phyloP scores from a whole-genome alignment of 2,888 invertebrate species.

The Holacanthella duospinosa region DNA sequence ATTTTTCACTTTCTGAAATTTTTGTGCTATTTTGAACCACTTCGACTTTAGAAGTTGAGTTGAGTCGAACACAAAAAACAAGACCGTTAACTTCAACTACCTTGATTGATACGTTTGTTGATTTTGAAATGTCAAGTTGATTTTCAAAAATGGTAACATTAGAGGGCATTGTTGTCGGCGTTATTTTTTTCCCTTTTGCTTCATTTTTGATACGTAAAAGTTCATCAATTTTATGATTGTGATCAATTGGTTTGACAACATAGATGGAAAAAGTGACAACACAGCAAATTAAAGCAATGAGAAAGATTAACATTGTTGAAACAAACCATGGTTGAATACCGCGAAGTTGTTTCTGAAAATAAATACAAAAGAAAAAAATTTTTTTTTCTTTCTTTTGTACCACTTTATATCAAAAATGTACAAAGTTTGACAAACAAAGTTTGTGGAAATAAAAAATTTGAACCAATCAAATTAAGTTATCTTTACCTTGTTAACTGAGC shows the following conservation, averaged over 20 bases:
- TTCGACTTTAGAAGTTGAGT: neutral
- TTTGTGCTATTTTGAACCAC: neutral
- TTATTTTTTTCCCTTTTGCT: neutral
- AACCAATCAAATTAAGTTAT: neutral
- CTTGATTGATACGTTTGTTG: neutral
- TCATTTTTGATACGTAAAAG: neutral
- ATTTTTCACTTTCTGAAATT: neutral
- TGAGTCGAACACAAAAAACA: neutral
- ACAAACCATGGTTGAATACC: slow-evolving; percentile 10
- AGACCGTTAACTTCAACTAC: neutral
- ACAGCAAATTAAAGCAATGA: slow-evolving; percentile 3
- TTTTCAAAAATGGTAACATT: neutral
- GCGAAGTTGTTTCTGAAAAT: neutral
- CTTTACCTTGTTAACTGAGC: slow-evolving; percentile 1
- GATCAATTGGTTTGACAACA: slow-evolving; percentile 6
- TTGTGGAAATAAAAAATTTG: neutral
- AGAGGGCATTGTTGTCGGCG: neutral
- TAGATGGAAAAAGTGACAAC: neutral
- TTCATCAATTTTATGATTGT: neutral
- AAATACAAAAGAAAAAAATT: too few relatives aligned
- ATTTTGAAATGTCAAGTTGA: neutral
- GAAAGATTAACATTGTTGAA: slow-evolving; percentile 3
- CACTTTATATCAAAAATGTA: too few relatives aligned
- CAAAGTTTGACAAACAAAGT: too few relatives aligned
- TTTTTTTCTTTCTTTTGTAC: too few relatives aligned